Percentiles rank a stretch among this genome's conserved stretches.
phyloP scores from a whole-genome alignment of 2,113 vertebrate species.

The Synchiropus splendidus region DNA sequence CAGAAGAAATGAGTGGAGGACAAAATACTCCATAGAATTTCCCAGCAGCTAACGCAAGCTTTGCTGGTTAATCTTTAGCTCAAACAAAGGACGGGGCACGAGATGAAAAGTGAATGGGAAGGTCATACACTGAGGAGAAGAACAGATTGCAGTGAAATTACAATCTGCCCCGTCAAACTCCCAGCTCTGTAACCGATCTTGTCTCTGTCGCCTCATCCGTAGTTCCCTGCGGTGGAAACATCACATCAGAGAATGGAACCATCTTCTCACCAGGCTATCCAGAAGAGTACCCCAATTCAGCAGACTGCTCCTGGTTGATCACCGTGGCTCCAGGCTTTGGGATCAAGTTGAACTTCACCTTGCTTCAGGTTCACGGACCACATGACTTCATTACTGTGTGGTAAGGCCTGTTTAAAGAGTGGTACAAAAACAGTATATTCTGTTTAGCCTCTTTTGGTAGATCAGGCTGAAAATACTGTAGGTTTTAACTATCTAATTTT shows the following conservation, averaged over 20 bases:
- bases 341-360: conserved; percentile 85
- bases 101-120: conserved; percentile 33
- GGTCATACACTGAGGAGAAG: conserved; percentile 35
- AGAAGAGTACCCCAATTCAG: conserved; percentile 84
- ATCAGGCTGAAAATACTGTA: no score
- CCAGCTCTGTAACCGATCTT: conserved; percentile 20
- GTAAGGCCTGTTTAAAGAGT: conserved; percentile 63
- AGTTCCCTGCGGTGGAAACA: conserved; percentile 80
- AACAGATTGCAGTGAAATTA: conserved; percentile 33
- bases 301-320: conserved; percentile 91
- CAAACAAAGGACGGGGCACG: conserved; percentile 45
- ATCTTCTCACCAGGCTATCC: conserved; percentile 96
- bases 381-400: conserved; percentile 94
- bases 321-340: conserved; percentile 81
- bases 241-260: conserved; percentile 86
- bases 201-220: background rate
- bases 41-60: conserved; percentile 42
- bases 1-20: no score
- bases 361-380: conserved; percentile 86
- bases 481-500: no score
- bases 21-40: no score
- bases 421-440: no score
- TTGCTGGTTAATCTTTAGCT: conserved; percentile 64
- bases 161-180: conserved; percentile 27
- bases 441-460: no score